Percentiles rank a stretch among this genome's conserved stretches.
Evolutionary conservation across 2,888 invertebrate species (phyloP).

Genomic region (Ectropis crepuscularia): DNA sequence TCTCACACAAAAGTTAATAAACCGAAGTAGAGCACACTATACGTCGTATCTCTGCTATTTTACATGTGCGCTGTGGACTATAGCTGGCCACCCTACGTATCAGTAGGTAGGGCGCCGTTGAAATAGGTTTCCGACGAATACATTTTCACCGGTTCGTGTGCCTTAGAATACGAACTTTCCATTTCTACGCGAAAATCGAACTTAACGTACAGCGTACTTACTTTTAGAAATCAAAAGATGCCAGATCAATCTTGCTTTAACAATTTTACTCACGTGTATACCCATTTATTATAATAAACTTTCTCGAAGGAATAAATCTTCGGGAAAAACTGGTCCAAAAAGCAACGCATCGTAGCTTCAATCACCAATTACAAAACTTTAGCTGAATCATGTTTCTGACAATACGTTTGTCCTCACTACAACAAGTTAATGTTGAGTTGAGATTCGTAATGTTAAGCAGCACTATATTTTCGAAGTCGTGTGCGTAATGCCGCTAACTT

Average conservation of each 20-base stretch:
- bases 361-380: no score
- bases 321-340: no score
- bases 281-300: no score
- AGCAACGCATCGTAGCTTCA: no score
- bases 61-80: constrained; percentile 80
- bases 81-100: constrained; percentile 78
- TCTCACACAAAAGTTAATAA: constrained; percentile 14
- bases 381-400: no score
- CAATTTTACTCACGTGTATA: no score
- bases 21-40: constrained; percentile 65
- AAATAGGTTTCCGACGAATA: constrained; percentile 80
- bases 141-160: constrained; percentile 73
- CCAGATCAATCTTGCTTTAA: background rate
- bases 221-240: constrained; percentile 44
- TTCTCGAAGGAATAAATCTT: no score
- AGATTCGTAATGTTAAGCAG: no score
- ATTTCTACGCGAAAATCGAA: constrained; percentile 64
- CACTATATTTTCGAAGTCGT: no score
- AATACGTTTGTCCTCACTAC: no score
- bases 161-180: constrained; percentile 65
- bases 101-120: constrained; percentile 76
- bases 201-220: constrained; percentile 42
- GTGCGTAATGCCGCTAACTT: no score
- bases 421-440: no score
- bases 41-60: constrained; percentile 69